Evolutionary conservation across 2,888 invertebrate species (phyloP).

Genomic region (Hypolimnas misippus): DNA sequence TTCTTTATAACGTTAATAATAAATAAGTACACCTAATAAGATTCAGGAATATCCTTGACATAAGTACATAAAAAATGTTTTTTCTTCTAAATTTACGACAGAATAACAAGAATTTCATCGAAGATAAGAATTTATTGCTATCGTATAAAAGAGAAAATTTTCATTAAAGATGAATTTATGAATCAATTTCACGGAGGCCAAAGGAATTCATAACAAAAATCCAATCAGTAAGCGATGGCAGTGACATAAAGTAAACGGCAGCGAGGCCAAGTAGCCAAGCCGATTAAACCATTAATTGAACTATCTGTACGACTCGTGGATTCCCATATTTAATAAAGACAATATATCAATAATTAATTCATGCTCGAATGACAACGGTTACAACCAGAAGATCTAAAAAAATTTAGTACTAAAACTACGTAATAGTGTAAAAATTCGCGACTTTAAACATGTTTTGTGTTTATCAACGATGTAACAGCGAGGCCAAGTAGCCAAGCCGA

Average conservation of each 20-base stretch:
- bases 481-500: too few relatives aligned
- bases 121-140: slow-evolving; percentile 5
- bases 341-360: too few relatives aligned
- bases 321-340: neutral
- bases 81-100: neutral
- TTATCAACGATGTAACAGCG: too few relatives aligned
- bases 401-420: too few relatives aligned
- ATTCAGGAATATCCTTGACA: neutral
- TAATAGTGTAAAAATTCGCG: too few relatives aligned
- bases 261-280: slow-evolving; percentile 33
- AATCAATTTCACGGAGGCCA: slow-evolving; percentile 6
- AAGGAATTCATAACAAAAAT: slow-evolving; percentile 15
- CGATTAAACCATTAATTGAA: slow-evolving; percentile 42
- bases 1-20: too few relatives aligned
- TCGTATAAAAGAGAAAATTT: slow-evolving; percentile 7
- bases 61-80: neutral
- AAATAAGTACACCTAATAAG: too few relatives aligned
- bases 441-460: too few relatives aligned
- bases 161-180: slow-evolving; percentile 11
- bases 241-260: slow-evolving; percentile 26
- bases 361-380: too few relatives aligned
- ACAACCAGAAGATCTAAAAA: too few relatives aligned
- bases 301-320: slow-evolving; percentile 24
- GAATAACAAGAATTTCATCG: neutral
- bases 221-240: slow-evolving; percentile 11